These are phyloP conservation scores for Pao palembangensis DNA, from an alignment of 2,113 vertebrate genomes.

Conservation along the genomic window DNA sequence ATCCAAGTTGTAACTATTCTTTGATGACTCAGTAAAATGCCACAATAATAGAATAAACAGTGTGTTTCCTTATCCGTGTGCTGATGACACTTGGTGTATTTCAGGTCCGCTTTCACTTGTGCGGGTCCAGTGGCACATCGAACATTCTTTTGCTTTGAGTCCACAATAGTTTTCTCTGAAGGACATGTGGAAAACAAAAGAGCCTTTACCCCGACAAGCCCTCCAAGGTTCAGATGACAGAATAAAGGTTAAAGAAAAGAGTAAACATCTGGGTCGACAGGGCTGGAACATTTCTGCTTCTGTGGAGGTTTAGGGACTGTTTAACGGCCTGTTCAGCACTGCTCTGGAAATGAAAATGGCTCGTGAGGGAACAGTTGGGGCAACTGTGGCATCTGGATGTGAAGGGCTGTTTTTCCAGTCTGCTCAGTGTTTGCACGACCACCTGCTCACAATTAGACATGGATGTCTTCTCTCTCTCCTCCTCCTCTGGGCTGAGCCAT, in stretches of 20 bases:
- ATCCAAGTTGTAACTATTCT: neutral
- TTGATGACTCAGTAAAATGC: neutral
- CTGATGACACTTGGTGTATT: neutral
- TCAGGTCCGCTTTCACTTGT: neutral
- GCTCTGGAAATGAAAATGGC: conserved; percentile 62
- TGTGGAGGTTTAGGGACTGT: conserved; percentile 32
- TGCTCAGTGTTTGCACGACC: conserved; percentile 28
- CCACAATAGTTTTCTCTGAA: conserved; percentile 50
- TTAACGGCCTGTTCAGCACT: conserved; percentile 57
- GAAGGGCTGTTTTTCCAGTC: conserved; percentile 40
- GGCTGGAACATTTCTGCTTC: neutral
- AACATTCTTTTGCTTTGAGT: conserved; percentile 44
- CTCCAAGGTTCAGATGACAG: too few species aligned
- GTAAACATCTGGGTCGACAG: neutral
- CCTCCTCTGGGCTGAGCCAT: conserved; percentile 24
- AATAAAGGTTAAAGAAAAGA: too few species aligned
- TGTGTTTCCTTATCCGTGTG: too few species aligned
- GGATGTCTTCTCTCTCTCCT: conserved; percentile 32
- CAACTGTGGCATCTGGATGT: conserved; percentile 49
- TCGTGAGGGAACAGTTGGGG: conserved; percentile 37
- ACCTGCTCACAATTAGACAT: conserved; percentile 65
- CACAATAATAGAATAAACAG: neutral
- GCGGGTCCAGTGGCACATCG: neutral
- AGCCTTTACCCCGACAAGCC: conserved; percentile 34
- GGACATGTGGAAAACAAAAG: conserved; percentile 70